These are phyloP conservation scores for Norana najaformis DNA, from an alignment of 2,888 invertebrate species.

Conservation along the genomic window DNA sequence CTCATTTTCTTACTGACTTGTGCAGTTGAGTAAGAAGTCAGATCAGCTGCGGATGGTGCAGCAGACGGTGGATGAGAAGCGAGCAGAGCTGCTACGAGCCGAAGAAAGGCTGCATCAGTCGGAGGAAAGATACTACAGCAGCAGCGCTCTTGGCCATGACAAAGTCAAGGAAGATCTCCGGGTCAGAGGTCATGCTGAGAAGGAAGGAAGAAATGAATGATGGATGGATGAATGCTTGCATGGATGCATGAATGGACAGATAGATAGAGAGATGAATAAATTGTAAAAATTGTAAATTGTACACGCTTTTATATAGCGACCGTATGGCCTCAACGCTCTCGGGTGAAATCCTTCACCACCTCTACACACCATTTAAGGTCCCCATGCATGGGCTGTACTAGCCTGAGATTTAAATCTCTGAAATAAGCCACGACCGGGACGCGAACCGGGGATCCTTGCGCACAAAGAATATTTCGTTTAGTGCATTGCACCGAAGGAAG, in stretches of 20 bases:
- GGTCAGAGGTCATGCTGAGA: conserved; percentile 47
- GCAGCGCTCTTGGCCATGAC: conserved; percentile 50
- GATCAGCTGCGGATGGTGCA: conserved; percentile 57
- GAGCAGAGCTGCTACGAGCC: conserved; percentile 51
- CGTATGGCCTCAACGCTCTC: too few relatives aligned
- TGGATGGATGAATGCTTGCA: neutral
- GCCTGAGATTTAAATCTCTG: too few relatives aligned
- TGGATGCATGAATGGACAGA: neutral
- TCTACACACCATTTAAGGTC: too few relatives aligned
- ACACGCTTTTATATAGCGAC: too few relatives aligned
- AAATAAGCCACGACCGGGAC: too few relatives aligned
- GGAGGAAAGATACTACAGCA: conserved; percentile 57
- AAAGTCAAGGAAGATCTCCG: conserved; percentile 55
- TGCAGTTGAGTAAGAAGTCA: conserved; percentile 55
- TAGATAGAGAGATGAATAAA: neutral
- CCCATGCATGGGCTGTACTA: too few relatives aligned
- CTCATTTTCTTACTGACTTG: conserved; percentile 6
- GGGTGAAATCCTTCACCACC: too few relatives aligned
- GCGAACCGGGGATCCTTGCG: too few relatives aligned
- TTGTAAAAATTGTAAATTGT: too few relatives aligned
- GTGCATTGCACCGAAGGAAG: neutral
- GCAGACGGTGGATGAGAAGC: conserved; percentile 57
- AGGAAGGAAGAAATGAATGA: neutral
- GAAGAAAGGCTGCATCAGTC: conserved; percentile 54
- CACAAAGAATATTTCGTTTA: too few relatives aligned